A percentile compares a stretch with the other conserved stretches of the same genome.
Evolutionary conservation across 2,888 invertebrate species (phyloP).

Genomic region (Metopia argyrocephala): DNA sequence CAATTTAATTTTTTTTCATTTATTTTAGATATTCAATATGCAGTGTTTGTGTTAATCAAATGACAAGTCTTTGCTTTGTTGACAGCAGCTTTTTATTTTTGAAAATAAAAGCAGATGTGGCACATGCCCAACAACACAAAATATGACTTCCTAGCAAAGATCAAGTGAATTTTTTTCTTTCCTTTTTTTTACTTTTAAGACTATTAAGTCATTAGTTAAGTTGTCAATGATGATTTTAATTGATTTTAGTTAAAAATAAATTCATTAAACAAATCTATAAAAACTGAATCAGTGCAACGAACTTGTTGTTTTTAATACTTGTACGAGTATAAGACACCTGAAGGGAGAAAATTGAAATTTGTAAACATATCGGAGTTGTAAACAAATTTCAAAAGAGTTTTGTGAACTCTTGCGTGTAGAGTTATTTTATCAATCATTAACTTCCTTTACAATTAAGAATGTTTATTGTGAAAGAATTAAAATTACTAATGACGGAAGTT

Average conservation of each 20-base stretch:
- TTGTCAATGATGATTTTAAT: conserved; percentile 51
- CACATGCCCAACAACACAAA: neutral
- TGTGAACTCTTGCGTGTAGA: conserved; percentile 2
- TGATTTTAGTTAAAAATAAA: conserved; percentile 11
- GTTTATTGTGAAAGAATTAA: conserved; percentile 22
- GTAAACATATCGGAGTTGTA: conserved; percentile 2
- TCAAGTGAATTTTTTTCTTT: conserved; percentile 9
- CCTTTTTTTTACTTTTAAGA: conserved; percentile 24
- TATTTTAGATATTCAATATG: too few species aligned
- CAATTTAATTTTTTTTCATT: too few species aligned
- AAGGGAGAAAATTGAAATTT: neutral
- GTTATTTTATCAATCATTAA: conserved; percentile 16
- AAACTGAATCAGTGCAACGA: neutral
- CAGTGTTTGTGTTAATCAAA: neutral
- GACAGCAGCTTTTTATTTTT: neutral
- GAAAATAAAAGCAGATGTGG: conserved; percentile 19
- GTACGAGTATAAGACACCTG: conserved; percentile 19
- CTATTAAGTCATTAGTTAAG: conserved; percentile 39
- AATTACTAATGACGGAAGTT: conserved; percentile 40
- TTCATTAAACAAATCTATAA: neutral
- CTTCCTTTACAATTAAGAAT: conserved; percentile 12
- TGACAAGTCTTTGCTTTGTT: neutral
- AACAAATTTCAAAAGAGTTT: neutral
- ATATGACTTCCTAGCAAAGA: neutral
- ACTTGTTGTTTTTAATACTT: neutral